phyloP scores from a whole-genome alignment of 2,797 vertebrate species.

The Sebastes glaucus region DNA sequence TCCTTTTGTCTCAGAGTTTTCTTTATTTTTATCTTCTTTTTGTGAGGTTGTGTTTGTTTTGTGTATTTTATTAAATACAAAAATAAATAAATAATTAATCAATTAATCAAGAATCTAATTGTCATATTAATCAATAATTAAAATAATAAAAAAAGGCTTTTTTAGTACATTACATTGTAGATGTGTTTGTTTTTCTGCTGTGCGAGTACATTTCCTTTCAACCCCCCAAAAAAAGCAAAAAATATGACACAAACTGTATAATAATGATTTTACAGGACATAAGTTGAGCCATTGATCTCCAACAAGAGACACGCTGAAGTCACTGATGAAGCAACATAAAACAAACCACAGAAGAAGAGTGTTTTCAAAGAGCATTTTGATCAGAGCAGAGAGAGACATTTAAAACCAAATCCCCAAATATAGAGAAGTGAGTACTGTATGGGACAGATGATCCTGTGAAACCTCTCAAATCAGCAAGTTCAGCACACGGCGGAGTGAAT shows the following conservation, averaged over 20 bases:
- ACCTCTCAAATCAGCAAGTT: constrained; percentile 51
- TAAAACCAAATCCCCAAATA: constrained; percentile 58
- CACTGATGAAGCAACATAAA: constrained; percentile 49
- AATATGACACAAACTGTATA: constrained; percentile 22
- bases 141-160: neutral
- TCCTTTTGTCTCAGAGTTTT: too few relatives aligned
- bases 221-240: constrained; percentile 25
- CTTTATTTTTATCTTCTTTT: too few relatives aligned
- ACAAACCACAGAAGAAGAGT: constrained; percentile 22
- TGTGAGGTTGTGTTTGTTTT: too few relatives aligned
- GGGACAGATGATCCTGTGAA: constrained; percentile 54
- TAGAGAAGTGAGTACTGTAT: constrained; percentile 36
- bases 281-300: constrained; percentile 54
- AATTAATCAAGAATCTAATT: neutral
- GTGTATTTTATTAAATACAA: too few relatives aligned
- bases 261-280: constrained; percentile 44
- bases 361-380: constrained; percentile 57
- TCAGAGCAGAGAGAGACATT: constrained; percentile 54
- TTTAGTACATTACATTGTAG: neutral
- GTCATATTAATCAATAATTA: neutral
- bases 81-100: too few relatives aligned
- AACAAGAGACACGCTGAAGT: constrained; percentile 40
- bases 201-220: constrained; percentile 15
- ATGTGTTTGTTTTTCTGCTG: neutral
- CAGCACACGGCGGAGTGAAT: constrained; percentile 36